A percentile compares a stretch with the other conserved stretches of the same genome.
These are phyloP conservation scores for Cephalopterus ornatus DNA, from an alignment of 2,113 vertebrate species.

Conservation along the genomic window DNA sequence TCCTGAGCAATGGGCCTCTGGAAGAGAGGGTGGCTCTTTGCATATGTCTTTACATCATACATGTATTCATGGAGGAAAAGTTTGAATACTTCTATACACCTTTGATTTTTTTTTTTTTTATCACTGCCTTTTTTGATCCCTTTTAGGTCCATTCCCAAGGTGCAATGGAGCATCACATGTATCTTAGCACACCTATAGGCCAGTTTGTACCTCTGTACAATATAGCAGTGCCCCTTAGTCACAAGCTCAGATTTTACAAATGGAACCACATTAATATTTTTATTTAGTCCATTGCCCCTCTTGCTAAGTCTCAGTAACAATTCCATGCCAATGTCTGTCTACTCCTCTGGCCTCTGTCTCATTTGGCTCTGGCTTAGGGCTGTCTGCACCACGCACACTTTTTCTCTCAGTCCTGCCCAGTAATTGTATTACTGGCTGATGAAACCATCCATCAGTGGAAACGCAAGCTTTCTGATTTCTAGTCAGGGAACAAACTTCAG, in stretches of 20 bases:
- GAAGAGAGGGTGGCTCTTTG: background rate
- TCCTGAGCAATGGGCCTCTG: background rate
- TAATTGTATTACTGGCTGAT: background rate
- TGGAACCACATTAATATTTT: background rate
- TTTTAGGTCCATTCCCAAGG: background rate
- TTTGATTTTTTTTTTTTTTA: background rate
- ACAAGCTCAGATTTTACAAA: background rate
- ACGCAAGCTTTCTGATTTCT: background rate
- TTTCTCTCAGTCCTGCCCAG: background rate
- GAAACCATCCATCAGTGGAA: background rate
- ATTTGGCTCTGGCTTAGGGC: background rate
- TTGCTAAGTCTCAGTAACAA: background rate
- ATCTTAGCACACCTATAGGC: background rate
- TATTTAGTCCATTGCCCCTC: background rate
- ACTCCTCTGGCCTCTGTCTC: background rate
- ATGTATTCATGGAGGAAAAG: background rate
- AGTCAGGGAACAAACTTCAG: background rate
- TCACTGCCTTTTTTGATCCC: background rate
- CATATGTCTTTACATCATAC: background rate
- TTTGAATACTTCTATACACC: background rate
- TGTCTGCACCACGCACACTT: background rate
- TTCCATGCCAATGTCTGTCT: background rate
- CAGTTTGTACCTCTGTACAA: background rate
- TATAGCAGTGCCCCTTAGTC: background rate
- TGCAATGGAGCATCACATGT: fast-evolving